These are phyloP conservation scores for Encarsia formosa DNA, from an alignment of 2,888 invertebrate genomes.

Conservation along the genomic window DNA sequence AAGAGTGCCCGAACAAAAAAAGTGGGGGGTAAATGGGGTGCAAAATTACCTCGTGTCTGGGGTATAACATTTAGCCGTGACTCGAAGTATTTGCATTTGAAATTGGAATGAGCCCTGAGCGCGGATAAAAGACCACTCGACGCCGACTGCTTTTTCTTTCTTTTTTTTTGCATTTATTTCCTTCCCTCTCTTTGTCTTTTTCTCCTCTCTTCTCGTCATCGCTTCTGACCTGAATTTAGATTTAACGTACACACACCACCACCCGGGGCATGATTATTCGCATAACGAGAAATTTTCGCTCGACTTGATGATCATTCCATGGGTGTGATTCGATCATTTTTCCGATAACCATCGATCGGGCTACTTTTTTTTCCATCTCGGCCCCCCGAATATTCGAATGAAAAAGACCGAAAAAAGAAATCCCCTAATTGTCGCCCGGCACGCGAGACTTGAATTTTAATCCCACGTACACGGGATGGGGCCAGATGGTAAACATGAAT, in stretches of 20 bases:
- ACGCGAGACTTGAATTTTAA: no score
- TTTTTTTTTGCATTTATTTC: background rate
- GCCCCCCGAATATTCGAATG: no score
- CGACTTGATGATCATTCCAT: background rate
- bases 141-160: slow-evolving; percentile 31
- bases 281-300: no score
- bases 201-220: slow-evolving; percentile 27
- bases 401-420: no score
- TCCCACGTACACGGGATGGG: no score
- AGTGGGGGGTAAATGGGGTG: slow-evolving; percentile 41
- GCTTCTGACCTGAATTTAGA: slow-evolving; percentile 21
- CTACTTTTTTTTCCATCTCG: no score
- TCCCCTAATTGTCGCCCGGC: no score
- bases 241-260: slow-evolving; percentile 19
- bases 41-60: slow-evolving; percentile 32
- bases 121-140: slow-evolving; percentile 33
- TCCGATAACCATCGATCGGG: no score
- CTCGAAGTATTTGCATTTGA: slow-evolving; percentile 45
- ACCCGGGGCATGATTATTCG: slow-evolving; percentile 11
- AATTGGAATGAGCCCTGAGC: slow-evolving; percentile 44
- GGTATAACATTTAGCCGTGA: background rate
- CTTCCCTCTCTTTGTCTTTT: slow-evolving; percentile 33
- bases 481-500: no score
- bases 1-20: no score
- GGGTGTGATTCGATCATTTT: no score